A percentile compares a stretch with the other conserved stretches of the same genome.
phyloP scores from a whole-genome alignment of 2,888 invertebrate genomes.

The Macrosiphum euphorbiae region DNA sequence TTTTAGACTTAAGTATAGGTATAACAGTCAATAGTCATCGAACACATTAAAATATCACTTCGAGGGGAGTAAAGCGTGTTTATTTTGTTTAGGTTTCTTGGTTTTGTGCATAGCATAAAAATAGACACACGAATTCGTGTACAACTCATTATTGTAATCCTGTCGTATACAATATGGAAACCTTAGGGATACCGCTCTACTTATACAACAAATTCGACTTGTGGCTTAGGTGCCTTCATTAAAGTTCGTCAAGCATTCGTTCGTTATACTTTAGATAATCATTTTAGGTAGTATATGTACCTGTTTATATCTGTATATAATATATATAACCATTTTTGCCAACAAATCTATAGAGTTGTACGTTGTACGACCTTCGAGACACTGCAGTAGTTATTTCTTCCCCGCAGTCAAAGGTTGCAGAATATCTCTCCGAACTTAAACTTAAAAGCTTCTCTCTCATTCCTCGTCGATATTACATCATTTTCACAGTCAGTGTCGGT shows the following conservation, averaged over 20 bases:
- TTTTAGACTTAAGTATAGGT: neutral
- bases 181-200: neutral
- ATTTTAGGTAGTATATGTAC: neutral
- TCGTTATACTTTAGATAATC: neutral
- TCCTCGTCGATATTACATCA: neutral
- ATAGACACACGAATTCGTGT: neutral
- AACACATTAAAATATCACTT: neutral
- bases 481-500: neutral
- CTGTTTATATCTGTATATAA: neutral
- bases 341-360: neutral
- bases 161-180: conserved; percentile 22
- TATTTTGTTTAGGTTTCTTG: conserved; percentile 35
- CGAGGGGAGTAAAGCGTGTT: neutral
- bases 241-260: neutral
- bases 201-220: neutral
- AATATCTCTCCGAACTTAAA: neutral
- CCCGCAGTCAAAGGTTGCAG: neutral
- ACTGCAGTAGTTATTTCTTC: neutral
- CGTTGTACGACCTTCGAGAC: neutral
- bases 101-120: neutral
- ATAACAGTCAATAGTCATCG: neutral
- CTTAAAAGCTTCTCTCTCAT: neutral
- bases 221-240: neutral
- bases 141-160: conserved; percentile 28
- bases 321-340: neutral